phyloP scores from a whole-genome alignment of 2,113 vertebrate genomes.

The Proteles cristata region DNA sequence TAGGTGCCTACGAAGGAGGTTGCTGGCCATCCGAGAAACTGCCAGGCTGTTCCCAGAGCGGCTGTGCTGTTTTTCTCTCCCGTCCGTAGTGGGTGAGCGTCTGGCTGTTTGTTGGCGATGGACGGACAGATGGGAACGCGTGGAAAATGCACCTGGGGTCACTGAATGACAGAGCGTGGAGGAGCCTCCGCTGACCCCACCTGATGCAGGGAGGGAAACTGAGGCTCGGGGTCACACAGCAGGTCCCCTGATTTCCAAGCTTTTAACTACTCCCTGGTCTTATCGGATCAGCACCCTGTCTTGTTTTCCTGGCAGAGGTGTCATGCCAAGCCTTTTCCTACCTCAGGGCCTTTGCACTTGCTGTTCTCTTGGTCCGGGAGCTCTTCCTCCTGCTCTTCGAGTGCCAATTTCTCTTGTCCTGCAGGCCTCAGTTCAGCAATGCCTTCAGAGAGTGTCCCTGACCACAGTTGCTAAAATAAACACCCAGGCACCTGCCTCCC shows the following conservation, averaged over 20 bases:
- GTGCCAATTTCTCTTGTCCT: not conserved
- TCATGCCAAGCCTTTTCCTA: not conserved
- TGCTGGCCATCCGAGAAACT: not conserved
- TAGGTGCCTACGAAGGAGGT: no score
- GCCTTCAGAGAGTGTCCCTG: not conserved
- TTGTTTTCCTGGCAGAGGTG: not conserved
- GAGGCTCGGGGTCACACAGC: not conserved
- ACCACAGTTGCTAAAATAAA: not conserved
- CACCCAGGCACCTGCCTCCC: not conserved
- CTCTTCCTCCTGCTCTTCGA: not conserved
- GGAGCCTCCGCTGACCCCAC: not conserved
- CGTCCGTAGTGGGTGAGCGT: not conserved
- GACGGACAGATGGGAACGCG: not conserved
- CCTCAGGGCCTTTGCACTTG: not conserved
- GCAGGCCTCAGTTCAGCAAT: not conserved
- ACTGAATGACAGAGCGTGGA: not conserved
- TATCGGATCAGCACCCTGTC: fast-evolving
- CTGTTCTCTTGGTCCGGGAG: not conserved
- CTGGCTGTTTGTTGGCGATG: not conserved
- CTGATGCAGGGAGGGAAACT: not conserved
- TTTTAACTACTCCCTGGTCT: not conserved
- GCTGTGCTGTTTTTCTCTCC: not conserved
- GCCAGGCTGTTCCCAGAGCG: not conserved
- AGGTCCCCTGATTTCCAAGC: not conserved
- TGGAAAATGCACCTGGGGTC: not conserved